Evolutionary conservation across 2,113 vertebrate species (phyloP), one percentile per base, ranked within the genome.

Genomic region (Nothobranchius furzeri): DNA sequence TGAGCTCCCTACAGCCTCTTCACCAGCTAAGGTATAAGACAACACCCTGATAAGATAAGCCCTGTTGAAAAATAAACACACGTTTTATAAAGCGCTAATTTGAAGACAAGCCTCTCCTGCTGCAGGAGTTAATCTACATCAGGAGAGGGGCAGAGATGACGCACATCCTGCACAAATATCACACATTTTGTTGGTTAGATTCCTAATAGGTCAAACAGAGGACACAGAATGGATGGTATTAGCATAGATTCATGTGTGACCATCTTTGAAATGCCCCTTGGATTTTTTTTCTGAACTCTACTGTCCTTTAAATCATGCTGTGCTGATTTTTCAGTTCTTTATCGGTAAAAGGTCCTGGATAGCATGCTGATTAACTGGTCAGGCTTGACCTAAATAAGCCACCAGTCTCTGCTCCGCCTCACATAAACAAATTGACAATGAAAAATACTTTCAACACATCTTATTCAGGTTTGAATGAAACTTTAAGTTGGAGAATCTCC

Each of bases 211-310:
- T 67, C 50, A 51, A 53, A 58, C 67, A 67, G 56, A 56, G 30
- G 52, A 80, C 40, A 50, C 54, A 53, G 70, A 73, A 64, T 36
- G 49, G 48, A 43, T 64, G 70, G 46, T 58, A 62, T 82, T 77
- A 85, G 78, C 83, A 78, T 75, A 85, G 78, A 78, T 71, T 82
- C 42, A 76, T 20, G 49, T 52, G 78, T 84, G 80, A 82, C 70
- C 75, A 0, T 69, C 66, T 84, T 49, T 36, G 58, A 70, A 59
- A 76, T 54, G 30, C 11, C 2, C 58, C 54, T 53, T 15, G 0
- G 2, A 46, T 60, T 54, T 63, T 49, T 20, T 20, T 20, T 20
- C 20, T 20, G 20, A 20, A 20, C 20, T 20, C 20, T 20, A 20
- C 20, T 20, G 20, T 20, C 20, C 20, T 20, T 20, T 20, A 20